phyloP scores from a whole-genome alignment of 2,113 vertebrate genomes.

The Neolamprologus longior region DNA sequence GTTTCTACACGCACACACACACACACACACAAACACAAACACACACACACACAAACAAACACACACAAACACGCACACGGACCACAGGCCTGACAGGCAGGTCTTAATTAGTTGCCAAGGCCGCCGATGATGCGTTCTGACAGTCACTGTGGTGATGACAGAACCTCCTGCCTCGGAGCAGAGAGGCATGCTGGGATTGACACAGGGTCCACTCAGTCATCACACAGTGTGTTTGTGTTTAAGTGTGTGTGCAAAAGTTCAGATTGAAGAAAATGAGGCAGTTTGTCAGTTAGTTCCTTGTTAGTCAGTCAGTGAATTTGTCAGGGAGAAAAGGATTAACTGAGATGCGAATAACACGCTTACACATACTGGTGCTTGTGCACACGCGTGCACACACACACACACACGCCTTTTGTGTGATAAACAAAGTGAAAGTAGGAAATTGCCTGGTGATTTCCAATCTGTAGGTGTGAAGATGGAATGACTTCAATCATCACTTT shows the following conservation, averaged over 20 bases:
- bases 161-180: slow-evolving; percentile 50
- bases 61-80: not conserved
- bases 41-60: not conserved
- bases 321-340: not conserved
- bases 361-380: not conserved
- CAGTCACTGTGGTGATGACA: slow-evolving; percentile 54
- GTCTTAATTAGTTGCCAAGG: slow-evolving; percentile 60
- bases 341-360: not conserved
- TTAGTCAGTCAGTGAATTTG: slow-evolving; percentile 24
- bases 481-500: slow-evolving; percentile 34
- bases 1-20: not conserved
- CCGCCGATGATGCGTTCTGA: slow-evolving; percentile 51
- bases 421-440: slow-evolving; percentile 24
- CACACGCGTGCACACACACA: not conserved
- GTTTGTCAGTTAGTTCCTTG: slow-evolving; percentile 24
- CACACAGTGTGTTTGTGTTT: not conserved
- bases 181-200: slow-evolving; percentile 59
- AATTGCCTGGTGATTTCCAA: slow-evolving; percentile 39
- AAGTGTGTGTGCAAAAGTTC: not conserved
- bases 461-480: slow-evolving; percentile 43
- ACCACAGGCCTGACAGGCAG: slow-evolving; percentile 51
- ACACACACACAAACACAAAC: not conserved
- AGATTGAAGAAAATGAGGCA: not conserved
- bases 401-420: not conserved
- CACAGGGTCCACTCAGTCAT: slow-evolving; percentile 32